Conservation (phyloP, 2,888 invertebrate genomes). For the Lysandra bellargus region DNA sequence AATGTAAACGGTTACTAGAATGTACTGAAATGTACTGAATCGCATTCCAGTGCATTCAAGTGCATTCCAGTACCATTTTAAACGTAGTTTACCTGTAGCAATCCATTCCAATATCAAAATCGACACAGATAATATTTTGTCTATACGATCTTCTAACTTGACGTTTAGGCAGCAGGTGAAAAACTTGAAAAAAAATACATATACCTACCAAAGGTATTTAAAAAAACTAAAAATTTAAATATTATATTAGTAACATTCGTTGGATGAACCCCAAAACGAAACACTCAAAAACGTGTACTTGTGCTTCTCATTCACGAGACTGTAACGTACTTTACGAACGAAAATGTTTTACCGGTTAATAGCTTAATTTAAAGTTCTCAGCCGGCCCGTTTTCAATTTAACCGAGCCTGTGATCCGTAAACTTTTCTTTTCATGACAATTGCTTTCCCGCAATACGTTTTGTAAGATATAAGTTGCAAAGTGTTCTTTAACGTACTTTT, state of each 20-base stretch:
- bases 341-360: constrained; percentile 18
- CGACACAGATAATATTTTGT: too few species aligned
- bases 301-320: background rate
- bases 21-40: too few species aligned
- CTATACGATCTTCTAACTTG: too few species aligned
- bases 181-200: too few species aligned
- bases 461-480: background rate
- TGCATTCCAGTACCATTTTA: too few species aligned
- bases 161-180: too few species aligned
- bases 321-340: background rate
- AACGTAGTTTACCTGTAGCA: too few species aligned
- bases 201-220: too few species aligned
- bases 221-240: too few species aligned
- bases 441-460: background rate
- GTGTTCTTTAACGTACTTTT: background rate
- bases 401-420: constrained; percentile 15
- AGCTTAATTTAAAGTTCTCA: constrained; percentile 6
- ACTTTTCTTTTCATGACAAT: constrained; percentile 21
- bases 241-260: background rate
- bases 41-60: too few species aligned
- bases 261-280: background rate
- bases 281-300: background rate
- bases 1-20: too few species aligned
- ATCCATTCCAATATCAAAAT: too few species aligned
- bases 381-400: constrained; percentile 24